Percentiles rank a stretch among this genome's conserved stretches.
Conservation (phyloP, 2,113 vertebrate species). For the Gavia stellata region DNA sequence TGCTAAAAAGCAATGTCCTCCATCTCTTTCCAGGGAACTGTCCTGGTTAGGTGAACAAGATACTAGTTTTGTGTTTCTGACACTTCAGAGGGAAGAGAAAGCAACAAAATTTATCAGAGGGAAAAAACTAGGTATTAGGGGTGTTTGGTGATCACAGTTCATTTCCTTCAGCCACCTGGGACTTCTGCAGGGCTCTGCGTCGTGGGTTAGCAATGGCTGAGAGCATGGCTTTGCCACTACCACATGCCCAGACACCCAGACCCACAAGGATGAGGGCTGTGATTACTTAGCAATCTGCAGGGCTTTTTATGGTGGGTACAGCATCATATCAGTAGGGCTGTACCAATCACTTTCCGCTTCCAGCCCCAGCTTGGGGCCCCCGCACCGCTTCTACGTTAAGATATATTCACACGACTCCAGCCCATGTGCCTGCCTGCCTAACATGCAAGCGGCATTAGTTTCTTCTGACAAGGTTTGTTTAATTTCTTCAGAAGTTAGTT, state of each 20-base stretch:
- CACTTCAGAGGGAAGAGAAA: not conserved
- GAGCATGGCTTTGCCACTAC: not conserved
- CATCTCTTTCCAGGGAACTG: not conserved
- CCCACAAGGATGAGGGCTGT: not conserved
- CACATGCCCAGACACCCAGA: not conserved
- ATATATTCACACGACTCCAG: not conserved
- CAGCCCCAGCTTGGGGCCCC: not conserved
- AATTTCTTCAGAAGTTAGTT: not conserved
- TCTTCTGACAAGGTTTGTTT: not conserved
- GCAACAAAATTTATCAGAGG: not conserved
- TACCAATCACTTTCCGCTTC: not conserved
- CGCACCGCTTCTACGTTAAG: not conserved
- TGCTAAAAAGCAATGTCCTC: slow-evolving; percentile 14
- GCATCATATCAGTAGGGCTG: not conserved
- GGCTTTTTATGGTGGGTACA: not conserved
- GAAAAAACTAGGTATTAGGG: not conserved
- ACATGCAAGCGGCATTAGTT: accelerated
- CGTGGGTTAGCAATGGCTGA: not conserved
- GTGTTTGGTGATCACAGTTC: not conserved
- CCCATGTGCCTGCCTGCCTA: not conserved
- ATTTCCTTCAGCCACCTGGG: not conserved
- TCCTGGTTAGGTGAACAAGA: not conserved
- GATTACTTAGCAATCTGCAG: not conserved
- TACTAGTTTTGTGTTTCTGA: not conserved
- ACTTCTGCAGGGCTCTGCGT: not conserved